These are phyloP conservation scores for Pongo abelii DNA, from an alignment of 2,113 vertebrate genomes.

Conservation along the genomic window DNA sequence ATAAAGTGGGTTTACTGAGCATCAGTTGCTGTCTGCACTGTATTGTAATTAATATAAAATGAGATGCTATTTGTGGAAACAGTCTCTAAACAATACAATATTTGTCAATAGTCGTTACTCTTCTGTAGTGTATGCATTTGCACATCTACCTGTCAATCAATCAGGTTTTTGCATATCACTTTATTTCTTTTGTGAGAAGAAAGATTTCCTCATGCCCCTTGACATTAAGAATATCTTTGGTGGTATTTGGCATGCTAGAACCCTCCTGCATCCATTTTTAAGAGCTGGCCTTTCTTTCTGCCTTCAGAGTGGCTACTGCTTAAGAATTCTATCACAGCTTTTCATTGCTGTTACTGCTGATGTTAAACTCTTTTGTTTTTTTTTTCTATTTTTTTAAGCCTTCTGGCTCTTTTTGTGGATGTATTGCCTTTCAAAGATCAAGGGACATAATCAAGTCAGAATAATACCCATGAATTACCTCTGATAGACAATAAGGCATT, in stretches of 20 bases:
- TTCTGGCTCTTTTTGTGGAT: background rate
- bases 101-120: background rate
- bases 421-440: background rate
- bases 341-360: background rate
- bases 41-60: background rate
- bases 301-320: background rate
- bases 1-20: background rate
- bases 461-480: background rate
- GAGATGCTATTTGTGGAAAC: background rate
- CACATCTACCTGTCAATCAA: background rate
- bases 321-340: background rate
- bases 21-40: background rate
- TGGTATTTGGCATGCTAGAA: background rate
- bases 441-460: background rate
- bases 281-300: background rate
- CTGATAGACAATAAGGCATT: background rate
- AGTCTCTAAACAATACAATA: background rate
- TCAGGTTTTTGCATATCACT: background rate
- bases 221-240: background rate
- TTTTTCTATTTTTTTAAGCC: background rate
- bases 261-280: background rate
- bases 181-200: background rate
- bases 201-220: background rate
- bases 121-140: fast-evolving
- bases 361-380: background rate